Base-by-base conservation (phyloP, 1,140 invertebrate species). In the Contarinia nasturtii region DNA sequence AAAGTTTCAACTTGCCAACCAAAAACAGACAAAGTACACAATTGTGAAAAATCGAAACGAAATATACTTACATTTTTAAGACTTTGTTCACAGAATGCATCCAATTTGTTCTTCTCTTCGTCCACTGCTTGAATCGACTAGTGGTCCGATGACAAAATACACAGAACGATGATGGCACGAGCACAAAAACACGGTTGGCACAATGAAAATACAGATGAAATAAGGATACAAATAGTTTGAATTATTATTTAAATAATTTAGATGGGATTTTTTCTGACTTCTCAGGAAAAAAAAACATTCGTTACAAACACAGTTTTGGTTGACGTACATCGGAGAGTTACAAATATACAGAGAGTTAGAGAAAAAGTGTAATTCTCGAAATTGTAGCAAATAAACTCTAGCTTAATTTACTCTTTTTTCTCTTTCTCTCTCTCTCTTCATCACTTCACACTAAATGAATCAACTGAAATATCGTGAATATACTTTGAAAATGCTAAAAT, bases 101-200 rank as follows among this genome's bases (percentile, higher is more conserved):
- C 86, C 55, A 91, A 68, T 70, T 88, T 89, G 15, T 82, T 80
- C 68, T 88, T 86, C 62, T 90, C 86, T 58, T 90, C 86, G 64
- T 90, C 86, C 55, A 90, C 65, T 54, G 84, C 76, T 71, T 90
- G 86, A 77, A 90, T 80, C 59, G 82, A 85, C 82, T 85, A 67
- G 33, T 73, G 69, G n/a, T 45, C n/a, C 33, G 44, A 15, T n/a
- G 33, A 14, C 18, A 44, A 44, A 19, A 5, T 33, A 38, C 12
- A n/a, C 17, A 38, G 17, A n/a, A n/a, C 36, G 14, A 34, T 14
- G 14, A 34, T 34, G 33, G 14, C 20, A 7, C 36, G 36, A 49
- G 43, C 15, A 51, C 14, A 46, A 45, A 47, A 46, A 42, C 21
- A 27, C 10, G 27, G 27, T 27, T 27, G 27, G 27, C 19, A 14